A percentile compares a stretch with the other conserved stretches of the same genome.
Conservation (phyloP, 1,140 invertebrate species). For the Myzus persicae region DNA sequence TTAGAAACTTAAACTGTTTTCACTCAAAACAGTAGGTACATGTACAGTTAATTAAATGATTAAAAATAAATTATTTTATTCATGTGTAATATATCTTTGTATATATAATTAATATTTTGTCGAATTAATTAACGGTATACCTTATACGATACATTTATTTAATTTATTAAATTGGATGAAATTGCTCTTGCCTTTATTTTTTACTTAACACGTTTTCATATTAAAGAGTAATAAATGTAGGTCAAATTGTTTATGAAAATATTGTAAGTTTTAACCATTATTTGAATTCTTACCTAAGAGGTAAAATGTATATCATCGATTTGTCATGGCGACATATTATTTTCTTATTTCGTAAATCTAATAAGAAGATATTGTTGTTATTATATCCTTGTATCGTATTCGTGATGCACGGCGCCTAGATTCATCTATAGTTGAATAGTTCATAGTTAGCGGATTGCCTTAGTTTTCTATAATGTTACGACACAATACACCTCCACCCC, state of each 20-base stretch:
- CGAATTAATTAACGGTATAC: background rate
- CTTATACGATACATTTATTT: background rate
- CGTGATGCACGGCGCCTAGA: constrained; percentile 17
- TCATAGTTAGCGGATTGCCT: constrained; percentile 12
- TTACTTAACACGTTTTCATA: background rate
- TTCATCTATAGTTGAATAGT: background rate
- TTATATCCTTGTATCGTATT: constrained; percentile 13
- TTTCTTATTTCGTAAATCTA: constrained; percentile 13
- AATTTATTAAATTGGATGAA: background rate
- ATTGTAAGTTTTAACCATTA: background rate
- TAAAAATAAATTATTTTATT: background rate
- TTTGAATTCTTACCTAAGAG: background rate
- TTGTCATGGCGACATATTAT: background rate
- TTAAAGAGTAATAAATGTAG: background rate
- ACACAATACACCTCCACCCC: background rate
- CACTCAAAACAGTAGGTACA: background rate
- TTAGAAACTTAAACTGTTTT: too few species aligned
- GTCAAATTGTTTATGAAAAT: background rate
- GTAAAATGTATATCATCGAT: background rate
- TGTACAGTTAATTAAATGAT: background rate
- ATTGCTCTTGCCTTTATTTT: background rate
- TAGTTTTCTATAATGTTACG: constrained; percentile 30
- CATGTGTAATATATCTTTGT: background rate
- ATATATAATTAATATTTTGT: background rate
- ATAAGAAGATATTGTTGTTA: constrained; percentile 22